Evolutionary conservation across 2,797 vertebrate species (phyloP), one percentile per base, ranked within the genome.

Genomic region (Limnodromus scolopaceus): DNA sequence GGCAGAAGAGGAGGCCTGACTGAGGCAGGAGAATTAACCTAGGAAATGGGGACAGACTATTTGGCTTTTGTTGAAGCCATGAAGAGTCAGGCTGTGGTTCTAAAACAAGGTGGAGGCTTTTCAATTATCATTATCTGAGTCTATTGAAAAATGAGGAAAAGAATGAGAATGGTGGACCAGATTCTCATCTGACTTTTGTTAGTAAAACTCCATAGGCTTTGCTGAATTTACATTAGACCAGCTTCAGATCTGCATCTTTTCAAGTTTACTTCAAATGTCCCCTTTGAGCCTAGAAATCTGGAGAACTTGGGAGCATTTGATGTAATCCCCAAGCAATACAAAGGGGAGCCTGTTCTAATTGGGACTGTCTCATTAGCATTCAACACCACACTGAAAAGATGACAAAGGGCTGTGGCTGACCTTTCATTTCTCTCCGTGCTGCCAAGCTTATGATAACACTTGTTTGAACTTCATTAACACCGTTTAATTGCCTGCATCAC

Each of bases 391-490:
- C 68, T 51, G 43, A 87, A 96, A 96, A 96, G 90, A 92, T 88
- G 95, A 97, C 93, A 84, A 85, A 87, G 85, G 84, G 81, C 71
- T 66, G 74, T 51, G 71, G 87, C 89, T 96, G 94, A 97, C 97
- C 97, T 97, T 97, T 95, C 93, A 89, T 96, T 97, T 95, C 92
- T 92, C 61, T 30, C 95, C 45, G n/a, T 39, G 87, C 78, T 96
- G 87, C 95, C 96, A 96, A 87, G 92, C 88, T 96, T 77, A 82
- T 93, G 95, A 96, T 96, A 97, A 94, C 89, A 94, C 93, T 96
- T 92, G 95, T 96, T 94, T 96, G 96, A 96, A 97, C 97, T 97
- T 97, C 94, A 97, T 96, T 96, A 96, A 92, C 65, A 65, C 90
- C 68, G 71, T 71, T 76, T 97, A 96, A 98, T 93, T 97, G 96